Conservation (phyloP, 1,140 invertebrate species). For the Drosophila kanapiae region DNA sequence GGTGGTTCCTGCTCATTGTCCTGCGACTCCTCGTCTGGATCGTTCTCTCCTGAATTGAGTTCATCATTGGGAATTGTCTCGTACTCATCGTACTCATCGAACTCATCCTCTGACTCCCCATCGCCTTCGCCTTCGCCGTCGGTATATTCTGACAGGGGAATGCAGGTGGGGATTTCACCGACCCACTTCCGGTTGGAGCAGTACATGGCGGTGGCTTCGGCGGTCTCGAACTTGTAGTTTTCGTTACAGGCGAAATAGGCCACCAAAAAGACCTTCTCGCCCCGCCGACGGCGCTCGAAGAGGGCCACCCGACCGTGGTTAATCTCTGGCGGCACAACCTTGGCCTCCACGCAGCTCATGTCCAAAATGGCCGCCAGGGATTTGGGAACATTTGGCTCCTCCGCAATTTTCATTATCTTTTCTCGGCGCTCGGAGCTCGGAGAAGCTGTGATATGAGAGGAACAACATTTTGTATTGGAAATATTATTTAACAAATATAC, state of each 20-base stretch:
- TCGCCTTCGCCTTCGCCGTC: slow-evolving; percentile 38
- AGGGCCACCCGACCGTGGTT: slow-evolving; percentile 64
- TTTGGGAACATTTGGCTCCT: slow-evolving; percentile 56
- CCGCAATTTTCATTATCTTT: slow-evolving; percentile 58
- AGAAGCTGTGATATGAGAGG: not conserved
- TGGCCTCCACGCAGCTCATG: slow-evolving; percentile 70
- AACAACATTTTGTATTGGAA: not conserved
- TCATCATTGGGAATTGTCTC: slow-evolving; percentile 41
- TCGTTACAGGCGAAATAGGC: slow-evolving; percentile 87
- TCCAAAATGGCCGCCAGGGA: slow-evolving; percentile 62
- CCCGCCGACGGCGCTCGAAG: slow-evolving; percentile 70
- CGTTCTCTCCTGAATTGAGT: slow-evolving; percentile 9
- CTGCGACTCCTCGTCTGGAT: not conserved
- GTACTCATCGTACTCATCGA: slow-evolving; percentile 59
- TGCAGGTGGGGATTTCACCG: slow-evolving; percentile 86
- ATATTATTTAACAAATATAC: not conserved
- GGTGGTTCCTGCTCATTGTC: slow-evolving; percentile 6
- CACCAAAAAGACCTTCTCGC: slow-evolving; percentile 86
- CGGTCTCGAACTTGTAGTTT: slow-evolving; percentile 86
- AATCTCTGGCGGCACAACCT: slow-evolving; percentile 70
- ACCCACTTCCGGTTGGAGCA: slow-evolving; percentile 87
- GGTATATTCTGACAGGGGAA: slow-evolving; percentile 71
- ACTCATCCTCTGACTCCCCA: slow-evolving; percentile 7
- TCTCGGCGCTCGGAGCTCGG: slow-evolving; percentile 39
- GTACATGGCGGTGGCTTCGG: slow-evolving; percentile 86